A percentile compares a stretch with the other conserved stretches of the same genome.
Conservation (phyloP, 2,113 vertebrate species). For the Nycticryphes semicollaris region DNA sequence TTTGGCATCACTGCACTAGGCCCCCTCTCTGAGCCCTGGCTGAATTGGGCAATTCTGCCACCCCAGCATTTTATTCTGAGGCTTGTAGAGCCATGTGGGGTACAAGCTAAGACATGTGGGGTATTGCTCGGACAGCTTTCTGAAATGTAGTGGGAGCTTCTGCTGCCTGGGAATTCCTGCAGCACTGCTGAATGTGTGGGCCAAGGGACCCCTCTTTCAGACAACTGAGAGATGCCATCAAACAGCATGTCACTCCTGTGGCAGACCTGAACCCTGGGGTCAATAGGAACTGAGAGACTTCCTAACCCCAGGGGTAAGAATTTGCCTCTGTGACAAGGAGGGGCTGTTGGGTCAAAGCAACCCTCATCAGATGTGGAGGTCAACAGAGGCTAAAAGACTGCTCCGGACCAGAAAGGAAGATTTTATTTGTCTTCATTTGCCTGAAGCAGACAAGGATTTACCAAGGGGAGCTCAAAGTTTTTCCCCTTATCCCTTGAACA, state of each 20-base stretch:
- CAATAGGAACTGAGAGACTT: rapidly evolving
- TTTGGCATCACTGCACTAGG: not conserved
- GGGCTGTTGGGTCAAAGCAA: not conserved
- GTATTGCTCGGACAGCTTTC: not conserved
- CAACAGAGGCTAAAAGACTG: not conserved
- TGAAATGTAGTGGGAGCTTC: not conserved
- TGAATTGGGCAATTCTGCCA: not conserved
- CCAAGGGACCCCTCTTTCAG: rapidly evolving
- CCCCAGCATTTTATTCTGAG: not conserved
- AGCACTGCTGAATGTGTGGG: not conserved
- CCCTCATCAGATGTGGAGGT: not conserved
- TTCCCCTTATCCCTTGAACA: not conserved
- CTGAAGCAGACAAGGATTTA: not conserved
- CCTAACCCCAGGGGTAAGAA: not conserved
- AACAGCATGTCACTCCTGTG: not conserved
- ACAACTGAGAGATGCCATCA: not conserved
- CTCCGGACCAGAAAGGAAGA: not conserved
- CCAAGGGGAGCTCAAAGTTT: not conserved
- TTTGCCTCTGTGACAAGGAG: not conserved
- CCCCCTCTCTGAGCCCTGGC: not conserved
- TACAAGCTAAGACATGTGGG: not conserved
- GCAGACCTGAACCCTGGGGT: not conserved
- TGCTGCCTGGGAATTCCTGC: not conserved
- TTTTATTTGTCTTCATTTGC: not conserved
- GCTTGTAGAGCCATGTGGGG: not conserved